These are phyloP conservation scores for Antechinus stuartii DNA, from an alignment of 2,113 vertebrate species.

Conservation along the genomic window DNA sequence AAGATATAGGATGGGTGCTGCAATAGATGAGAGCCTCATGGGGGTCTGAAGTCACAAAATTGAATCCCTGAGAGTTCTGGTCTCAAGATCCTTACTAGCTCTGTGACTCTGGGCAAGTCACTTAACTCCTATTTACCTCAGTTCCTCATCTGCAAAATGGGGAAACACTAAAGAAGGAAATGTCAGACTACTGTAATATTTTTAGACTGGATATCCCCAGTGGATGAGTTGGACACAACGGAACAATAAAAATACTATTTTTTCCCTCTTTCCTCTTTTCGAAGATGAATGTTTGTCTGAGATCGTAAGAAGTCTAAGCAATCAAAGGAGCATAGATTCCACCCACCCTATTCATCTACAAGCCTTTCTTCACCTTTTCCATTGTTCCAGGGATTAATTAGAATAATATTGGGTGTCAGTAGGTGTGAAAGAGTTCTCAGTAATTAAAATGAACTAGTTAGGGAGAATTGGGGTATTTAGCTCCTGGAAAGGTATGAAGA, in stretches of 20 bases:
- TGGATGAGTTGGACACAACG: not conserved
- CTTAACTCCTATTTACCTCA: not conserved
- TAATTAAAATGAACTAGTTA: not conserved
- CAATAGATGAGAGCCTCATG: not conserved
- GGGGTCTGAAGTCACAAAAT: not conserved
- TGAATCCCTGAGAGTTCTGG: not conserved
- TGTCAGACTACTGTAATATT: not conserved
- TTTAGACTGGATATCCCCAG: not conserved
- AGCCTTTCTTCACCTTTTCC: not conserved
- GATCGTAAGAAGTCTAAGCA: not conserved
- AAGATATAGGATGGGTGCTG: not conserved
- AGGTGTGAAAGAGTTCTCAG: not conserved
- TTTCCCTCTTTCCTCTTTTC: not conserved
- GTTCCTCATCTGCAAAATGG: not conserved
- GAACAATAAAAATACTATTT: not conserved
- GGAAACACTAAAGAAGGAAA: not conserved
- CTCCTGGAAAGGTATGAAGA: not conserved
- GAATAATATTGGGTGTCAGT: not conserved
- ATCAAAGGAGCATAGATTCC: not conserved
- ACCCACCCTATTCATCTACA: not conserved
- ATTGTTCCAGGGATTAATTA: not conserved
- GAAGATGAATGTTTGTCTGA: not conserved
- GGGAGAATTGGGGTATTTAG: not conserved
- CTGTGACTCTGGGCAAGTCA: not conserved
- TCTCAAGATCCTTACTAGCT: not conserved